Evolutionary conservation across 2,888 invertebrate species (phyloP).

Genomic region (Drosophila testacea): DNA sequence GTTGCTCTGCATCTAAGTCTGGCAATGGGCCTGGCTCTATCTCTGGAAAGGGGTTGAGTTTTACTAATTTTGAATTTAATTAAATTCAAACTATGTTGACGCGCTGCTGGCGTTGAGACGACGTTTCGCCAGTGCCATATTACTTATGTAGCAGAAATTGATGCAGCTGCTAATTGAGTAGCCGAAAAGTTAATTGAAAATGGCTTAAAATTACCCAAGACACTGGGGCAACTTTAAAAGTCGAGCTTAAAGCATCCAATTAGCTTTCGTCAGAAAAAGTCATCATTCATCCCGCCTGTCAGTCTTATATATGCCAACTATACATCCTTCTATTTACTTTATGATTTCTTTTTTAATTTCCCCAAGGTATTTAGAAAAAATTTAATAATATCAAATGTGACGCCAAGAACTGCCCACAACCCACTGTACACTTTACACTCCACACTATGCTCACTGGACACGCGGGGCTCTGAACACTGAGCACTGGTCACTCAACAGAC

Average conservation of each 20-base stretch:
- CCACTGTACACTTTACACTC: constrained; percentile 6
- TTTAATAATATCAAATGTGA: constrained; percentile 80
- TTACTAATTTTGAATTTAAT: constrained; percentile 81
- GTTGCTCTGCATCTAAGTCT: constrained; percentile 51
- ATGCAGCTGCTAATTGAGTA: constrained; percentile 72
- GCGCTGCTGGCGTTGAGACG: constrained; percentile 58
- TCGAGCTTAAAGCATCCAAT: constrained; percentile 22
- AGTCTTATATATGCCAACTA: constrained; percentile 5
- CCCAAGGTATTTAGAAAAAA: constrained; percentile 78
- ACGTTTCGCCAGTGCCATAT: constrained; percentile 39
- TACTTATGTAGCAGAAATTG: constrained; percentile 61
- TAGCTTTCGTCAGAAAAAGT: constrained; percentile 11
- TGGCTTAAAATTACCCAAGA: constrained; percentile 23
- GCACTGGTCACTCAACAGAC: constrained; percentile 20
- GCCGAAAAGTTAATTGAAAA: constrained; percentile 72
- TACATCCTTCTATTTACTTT: constrained; percentile 57
- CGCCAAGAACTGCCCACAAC: constrained; percentile 29
- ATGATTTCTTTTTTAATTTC: constrained; percentile 81
- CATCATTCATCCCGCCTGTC: constrained; percentile 36
- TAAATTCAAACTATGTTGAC: constrained; percentile 82
- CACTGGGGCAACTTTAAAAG: constrained; percentile 20
- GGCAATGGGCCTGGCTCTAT: constrained; percentile 11
- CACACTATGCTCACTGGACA: constrained; percentile 1
- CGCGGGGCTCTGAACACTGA: constrained; percentile 7
- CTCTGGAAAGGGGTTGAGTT: constrained; percentile 27